Evolutionary conservation across 2,888 invertebrate species (phyloP).

Genomic region (Dastarcus helophoroides): DNA sequence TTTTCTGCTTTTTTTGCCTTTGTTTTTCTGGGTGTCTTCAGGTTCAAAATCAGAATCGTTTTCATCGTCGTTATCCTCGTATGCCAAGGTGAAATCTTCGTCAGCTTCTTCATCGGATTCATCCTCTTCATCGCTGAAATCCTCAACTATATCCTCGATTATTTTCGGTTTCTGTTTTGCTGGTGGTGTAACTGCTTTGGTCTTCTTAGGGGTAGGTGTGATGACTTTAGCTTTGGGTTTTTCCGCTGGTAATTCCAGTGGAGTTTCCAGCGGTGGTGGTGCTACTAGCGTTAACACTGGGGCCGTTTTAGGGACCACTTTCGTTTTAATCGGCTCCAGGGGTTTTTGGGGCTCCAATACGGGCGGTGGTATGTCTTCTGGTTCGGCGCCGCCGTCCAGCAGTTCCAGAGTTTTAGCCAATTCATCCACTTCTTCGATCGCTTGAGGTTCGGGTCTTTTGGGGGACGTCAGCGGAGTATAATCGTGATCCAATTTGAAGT

Average conservation of each 20-base stretch:
- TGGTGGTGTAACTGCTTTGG: slow-evolving; percentile 2
- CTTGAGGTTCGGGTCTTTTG: slow-evolving; percentile 37
- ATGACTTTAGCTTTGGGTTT: slow-evolving; percentile 15
- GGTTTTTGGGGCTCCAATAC: no score
- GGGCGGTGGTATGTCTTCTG: no score
- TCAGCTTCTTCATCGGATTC: slow-evolving; percentile 33
- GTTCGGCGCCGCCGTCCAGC: slow-evolving; percentile 25
- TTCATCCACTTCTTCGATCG: slow-evolving; percentile 27
- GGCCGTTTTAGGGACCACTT: slow-evolving; percentile 24
- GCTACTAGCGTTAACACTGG: slow-evolving; percentile 18
- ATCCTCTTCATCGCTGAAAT: slow-evolving; percentile 13
- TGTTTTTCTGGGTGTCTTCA: slow-evolving; percentile 21
- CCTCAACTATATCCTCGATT: slow-evolving; percentile 13
- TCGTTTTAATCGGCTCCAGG: slow-evolving; percentile 6
- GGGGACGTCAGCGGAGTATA: slow-evolving; percentile 63
- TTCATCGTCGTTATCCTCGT: slow-evolving; percentile 31
- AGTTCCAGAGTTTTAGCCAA: slow-evolving; percentile 34
- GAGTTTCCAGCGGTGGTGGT: background rate
- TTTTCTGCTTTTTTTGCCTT: slow-evolving; percentile 23
- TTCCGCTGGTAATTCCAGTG: slow-evolving; percentile 2
- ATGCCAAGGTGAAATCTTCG: slow-evolving; percentile 37
- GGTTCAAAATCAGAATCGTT: slow-evolving; percentile 43
- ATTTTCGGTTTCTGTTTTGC: slow-evolving; percentile 13
- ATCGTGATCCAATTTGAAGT: slow-evolving; percentile 69
- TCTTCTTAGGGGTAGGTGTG: slow-evolving; percentile 9